Evolutionary conservation across 2,797 vertebrate species (phyloP).

Genomic region (Notamacropus eugenii): DNA sequence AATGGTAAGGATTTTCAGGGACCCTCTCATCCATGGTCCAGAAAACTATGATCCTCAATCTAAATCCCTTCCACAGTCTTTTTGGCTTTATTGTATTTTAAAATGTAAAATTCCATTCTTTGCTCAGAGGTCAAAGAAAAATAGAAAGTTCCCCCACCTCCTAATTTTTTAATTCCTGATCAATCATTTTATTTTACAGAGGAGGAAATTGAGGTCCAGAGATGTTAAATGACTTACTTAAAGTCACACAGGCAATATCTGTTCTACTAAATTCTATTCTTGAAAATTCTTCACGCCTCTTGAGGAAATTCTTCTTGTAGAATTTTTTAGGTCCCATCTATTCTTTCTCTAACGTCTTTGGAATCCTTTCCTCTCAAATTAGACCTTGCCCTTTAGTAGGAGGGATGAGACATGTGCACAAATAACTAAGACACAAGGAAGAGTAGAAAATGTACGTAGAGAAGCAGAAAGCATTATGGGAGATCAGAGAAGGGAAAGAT

Average conservation of each 20-base stretch:
- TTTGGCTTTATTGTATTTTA: neutral
- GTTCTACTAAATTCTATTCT: neutral
- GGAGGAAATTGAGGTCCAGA: neutral
- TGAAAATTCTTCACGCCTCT: neutral
- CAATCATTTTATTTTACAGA: neutral
- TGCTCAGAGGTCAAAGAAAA: neutral
- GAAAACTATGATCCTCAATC: neutral
- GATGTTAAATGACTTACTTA: neutral
- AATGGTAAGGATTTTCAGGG: neutral
- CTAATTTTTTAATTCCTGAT: neutral
- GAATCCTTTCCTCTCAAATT: neutral
- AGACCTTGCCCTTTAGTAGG: neutral
- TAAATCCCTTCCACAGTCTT: neutral
- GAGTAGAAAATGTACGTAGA: neutral
- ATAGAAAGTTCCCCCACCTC: neutral
- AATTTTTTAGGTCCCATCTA: neutral
- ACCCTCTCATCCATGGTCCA: neutral
- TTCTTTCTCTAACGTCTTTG: neutral
- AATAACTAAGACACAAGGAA: neutral
- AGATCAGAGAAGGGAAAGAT: neutral
- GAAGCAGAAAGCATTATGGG: neutral
- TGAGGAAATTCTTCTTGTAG: neutral
- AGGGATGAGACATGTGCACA: neutral
- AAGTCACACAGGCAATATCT: neutral
- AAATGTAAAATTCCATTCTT: neutral